These are phyloP conservation scores for Lutraria lutraria DNA, from an alignment of 2,888 invertebrate genomes.

Conservation along the genomic window DNA sequence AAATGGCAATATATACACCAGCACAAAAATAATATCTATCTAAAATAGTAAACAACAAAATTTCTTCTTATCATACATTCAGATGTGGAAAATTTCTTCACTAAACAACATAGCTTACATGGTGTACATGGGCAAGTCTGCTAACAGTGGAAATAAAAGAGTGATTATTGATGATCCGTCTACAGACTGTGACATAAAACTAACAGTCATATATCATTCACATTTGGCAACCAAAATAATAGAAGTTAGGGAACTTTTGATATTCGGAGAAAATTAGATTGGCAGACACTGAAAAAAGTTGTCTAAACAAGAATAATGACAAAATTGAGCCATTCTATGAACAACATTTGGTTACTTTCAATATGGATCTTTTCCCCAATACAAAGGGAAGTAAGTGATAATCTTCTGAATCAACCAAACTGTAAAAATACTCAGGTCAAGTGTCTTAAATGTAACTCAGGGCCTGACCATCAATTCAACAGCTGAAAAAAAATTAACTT, in stretches of 20 bases:
- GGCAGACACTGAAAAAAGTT: constrained; percentile 4
- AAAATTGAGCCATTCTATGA: not conserved
- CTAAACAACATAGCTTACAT: not conserved
- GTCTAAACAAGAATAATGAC: constrained; percentile 5
- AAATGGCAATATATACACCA: not conserved
- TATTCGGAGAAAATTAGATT: constrained; percentile 6
- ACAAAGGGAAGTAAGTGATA: too few species aligned
- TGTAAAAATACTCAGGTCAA: too few species aligned
- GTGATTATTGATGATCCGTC: not conserved
- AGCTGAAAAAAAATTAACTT: too few species aligned
- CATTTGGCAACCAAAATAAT: constrained; percentile 13
- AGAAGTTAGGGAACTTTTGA: not conserved
- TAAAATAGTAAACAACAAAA: not conserved
- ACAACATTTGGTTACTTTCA: too few species aligned
- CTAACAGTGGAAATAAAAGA: not conserved
- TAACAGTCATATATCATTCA: not conserved
- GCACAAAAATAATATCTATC: not conserved
- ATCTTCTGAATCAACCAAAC: too few species aligned
- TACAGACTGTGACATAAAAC: not conserved
- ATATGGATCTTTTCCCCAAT: too few species aligned
- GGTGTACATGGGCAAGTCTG: not conserved
- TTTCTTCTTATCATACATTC: not conserved
- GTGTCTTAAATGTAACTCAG: too few species aligned
- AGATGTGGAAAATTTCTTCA: not conserved
- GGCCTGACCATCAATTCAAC: too few species aligned